A percentile compares a stretch with the other conserved stretches of the same genome.
Evolutionary conservation across 2,888 invertebrate genomes (phyloP).

Genomic region (Sylvicola cinctus): DNA sequence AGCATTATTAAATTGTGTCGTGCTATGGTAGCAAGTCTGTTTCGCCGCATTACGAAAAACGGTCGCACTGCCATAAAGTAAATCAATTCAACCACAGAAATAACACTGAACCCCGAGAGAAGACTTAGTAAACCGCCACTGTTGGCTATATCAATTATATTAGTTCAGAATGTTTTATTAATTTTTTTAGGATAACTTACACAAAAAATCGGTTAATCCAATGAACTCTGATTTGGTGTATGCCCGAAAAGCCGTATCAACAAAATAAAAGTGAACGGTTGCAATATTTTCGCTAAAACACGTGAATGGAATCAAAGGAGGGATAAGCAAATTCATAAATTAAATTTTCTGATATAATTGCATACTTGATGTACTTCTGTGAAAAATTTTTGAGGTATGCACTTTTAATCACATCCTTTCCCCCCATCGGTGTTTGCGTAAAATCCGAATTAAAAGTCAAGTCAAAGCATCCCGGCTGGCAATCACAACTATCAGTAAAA

Average conservation of each 20-base stretch:
- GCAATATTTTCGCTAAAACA: slow-evolving; percentile 26
- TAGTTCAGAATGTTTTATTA: slow-evolving; percentile 12
- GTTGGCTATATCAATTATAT: slow-evolving; percentile 46
- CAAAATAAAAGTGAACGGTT: slow-evolving; percentile 52
- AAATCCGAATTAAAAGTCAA: slow-evolving; percentile 40
- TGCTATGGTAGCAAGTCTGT: no score
- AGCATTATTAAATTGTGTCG: neutral
- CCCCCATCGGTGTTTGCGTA: slow-evolving; percentile 36
- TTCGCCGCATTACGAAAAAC: slow-evolving; percentile 25
- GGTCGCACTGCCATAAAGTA: slow-evolving; percentile 48
- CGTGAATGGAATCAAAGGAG: no score
- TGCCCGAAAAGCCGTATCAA: slow-evolving; percentile 45
- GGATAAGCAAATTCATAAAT: no score
- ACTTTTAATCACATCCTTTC: no score
- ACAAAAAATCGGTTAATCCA: slow-evolving; percentile 63
- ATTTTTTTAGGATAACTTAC: slow-evolving; percentile 51
- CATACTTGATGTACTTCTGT: no score
- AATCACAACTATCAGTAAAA: slow-evolving; percentile 18
- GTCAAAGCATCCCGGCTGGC: slow-evolving; percentile 60
- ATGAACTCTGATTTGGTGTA: slow-evolving; percentile 58
- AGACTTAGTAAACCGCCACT: slow-evolving; percentile 65
- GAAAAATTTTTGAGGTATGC: no score
- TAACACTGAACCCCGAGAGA: slow-evolving; percentile 67
- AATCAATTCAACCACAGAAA: slow-evolving; percentile 54
- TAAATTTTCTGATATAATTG: no score